phyloP scores from a whole-genome alignment of 30 jellyfish, hydroid and myxozoan genomes.

The Phacellophora camtschatica region DNA sequence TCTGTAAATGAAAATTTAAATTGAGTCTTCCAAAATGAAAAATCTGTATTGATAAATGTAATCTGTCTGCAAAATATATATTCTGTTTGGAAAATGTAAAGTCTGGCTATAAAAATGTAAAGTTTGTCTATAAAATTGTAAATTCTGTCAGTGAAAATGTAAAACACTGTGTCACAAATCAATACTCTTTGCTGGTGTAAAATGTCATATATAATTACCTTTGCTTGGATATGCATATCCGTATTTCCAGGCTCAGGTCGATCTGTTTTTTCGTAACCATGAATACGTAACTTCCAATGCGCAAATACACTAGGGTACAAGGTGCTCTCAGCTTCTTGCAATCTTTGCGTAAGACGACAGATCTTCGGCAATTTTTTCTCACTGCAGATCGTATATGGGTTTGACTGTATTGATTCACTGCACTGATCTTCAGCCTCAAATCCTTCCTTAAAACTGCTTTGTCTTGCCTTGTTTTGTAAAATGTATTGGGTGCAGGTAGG shows the following conservation, averaged over 20 bases:
- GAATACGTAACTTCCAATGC: not conserved
- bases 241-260: not conserved
- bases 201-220: too few relatives aligned
- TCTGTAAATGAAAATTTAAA: too few relatives aligned
- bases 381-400: slow-evolving; percentile 12
- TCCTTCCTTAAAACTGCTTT: not conserved
- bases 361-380: not conserved
- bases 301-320: slow-evolving; percentile 3
- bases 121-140: too few relatives aligned
- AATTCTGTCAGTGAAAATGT: too few relatives aligned
- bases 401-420: not conserved
- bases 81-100: too few relatives aligned
- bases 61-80: too few relatives aligned
- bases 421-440: not conserved
- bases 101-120: too few relatives aligned
- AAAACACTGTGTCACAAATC: too few relatives aligned
- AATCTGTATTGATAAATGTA: too few relatives aligned
- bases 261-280: not conserved
- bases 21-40: too few relatives aligned
- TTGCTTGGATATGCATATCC: slow-evolving; percentile 4
- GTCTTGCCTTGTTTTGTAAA: not conserved
- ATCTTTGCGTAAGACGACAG: not conserved
- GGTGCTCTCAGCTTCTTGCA: not conserved
- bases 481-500: not conserved
- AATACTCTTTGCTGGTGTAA: too few relatives aligned